Evolutionary conservation across 2,888 invertebrate species (phyloP).

Genomic region (Cephalotes varians): DNA sequence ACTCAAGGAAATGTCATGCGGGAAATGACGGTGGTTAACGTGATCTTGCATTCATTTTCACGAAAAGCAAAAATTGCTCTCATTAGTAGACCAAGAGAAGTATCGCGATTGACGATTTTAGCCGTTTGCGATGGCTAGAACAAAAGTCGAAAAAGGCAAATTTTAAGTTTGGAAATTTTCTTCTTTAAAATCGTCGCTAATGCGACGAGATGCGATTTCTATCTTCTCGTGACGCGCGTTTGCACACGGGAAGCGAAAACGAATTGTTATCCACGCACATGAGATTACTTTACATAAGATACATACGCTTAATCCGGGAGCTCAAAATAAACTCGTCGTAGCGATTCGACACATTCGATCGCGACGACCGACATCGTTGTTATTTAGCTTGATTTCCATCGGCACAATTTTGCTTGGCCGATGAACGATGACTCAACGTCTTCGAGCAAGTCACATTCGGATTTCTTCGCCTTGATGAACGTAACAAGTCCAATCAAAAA

Average conservation of each 20-base stretch:
- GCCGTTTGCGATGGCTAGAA: background rate
- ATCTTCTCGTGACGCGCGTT: conserved; percentile 42
- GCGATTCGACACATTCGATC: conserved; percentile 73
- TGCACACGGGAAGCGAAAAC: conserved; percentile 65
- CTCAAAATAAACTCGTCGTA: conserved; percentile 74
- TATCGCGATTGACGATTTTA: background rate
- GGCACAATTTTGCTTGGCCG: conserved; percentile 47
- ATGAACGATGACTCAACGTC: conserved; percentile 6
- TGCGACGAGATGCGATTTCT: conserved; percentile 38
- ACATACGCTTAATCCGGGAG: conserved; percentile 71
- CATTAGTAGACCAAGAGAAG: background rate
- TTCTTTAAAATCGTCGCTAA: background rate
- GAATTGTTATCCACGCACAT: conserved; percentile 72
- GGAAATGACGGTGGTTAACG: conserved; percentile 44
- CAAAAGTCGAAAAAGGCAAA: conserved; percentile 14
- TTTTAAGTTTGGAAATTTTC: background rate
- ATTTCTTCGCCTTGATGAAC: background rate
- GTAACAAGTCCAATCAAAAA: background rate
- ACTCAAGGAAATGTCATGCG: conserved; percentile 48
- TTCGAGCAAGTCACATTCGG: conserved; percentile 12
- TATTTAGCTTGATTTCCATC: conserved; percentile 74
- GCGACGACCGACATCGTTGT: conserved; percentile 61
- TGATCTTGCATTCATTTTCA: background rate
- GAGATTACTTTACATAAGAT: conserved; percentile 76
- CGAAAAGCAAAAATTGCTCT: background rate